Percentiles rank a stretch among this genome's conserved stretches.
phyloP scores from a whole-genome alignment of 2,113 vertebrate genomes.

The Ivindomyrus marchei region DNA sequence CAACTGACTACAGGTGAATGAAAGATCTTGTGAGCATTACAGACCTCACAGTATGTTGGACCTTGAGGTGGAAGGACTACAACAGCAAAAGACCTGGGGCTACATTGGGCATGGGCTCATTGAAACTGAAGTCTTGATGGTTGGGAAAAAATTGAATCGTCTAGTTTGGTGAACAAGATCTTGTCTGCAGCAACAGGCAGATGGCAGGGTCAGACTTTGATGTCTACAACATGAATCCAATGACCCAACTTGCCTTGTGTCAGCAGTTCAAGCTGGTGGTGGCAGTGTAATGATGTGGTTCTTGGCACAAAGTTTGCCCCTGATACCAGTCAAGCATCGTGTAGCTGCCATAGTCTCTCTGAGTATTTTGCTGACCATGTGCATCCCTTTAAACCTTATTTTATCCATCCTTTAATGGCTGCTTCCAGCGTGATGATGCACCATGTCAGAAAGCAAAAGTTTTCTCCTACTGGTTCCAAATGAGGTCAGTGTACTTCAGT shows the following conservation, averaged over 20 bases:
- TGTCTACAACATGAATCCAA: background rate
- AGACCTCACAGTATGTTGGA: background rate
- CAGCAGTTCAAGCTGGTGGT: background rate
- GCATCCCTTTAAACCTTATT: background rate
- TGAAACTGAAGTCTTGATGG: background rate
- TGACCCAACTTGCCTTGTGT: background rate
- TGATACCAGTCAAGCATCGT: background rate
- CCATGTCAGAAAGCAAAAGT: background rate
- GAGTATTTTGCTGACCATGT: background rate
- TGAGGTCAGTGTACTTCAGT: background rate
- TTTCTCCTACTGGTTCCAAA: background rate
- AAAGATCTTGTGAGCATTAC: background rate
- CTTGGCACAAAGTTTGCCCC: background rate
- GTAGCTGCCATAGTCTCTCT: background rate
- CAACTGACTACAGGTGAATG: constrained; percentile 1
- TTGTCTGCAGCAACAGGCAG: background rate
- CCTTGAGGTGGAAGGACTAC: background rate
- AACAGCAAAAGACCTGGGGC: background rate
- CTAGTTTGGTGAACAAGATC: background rate
- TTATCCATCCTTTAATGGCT: background rate
- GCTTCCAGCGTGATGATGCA: background rate
- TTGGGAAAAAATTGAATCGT: background rate
- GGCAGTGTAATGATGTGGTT: background rate
- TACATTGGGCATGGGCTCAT: background rate
- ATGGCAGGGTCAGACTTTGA: background rate